Evolutionary conservation across 1,140 invertebrate genomes (phyloP), one percentile per base, ranked within the genome.

Genomic region (Sitobion miscanthi): DNA sequence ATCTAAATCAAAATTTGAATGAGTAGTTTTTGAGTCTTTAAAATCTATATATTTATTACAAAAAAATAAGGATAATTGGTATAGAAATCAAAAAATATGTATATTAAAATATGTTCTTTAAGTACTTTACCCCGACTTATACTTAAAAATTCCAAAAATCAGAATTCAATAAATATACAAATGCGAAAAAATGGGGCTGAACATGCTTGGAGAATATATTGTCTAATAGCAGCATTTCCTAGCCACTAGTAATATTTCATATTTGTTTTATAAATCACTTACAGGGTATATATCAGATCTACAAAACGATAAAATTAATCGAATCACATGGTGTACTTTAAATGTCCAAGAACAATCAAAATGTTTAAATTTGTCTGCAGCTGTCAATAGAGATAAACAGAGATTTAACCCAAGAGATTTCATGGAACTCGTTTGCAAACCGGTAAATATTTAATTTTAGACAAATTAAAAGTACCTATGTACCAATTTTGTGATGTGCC

Each of bases 261-360:
- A 7, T 30, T 88, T 42, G 9, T 20, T 0, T 14, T 88, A 17
- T 82, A n/a, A 49, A 69, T 49, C 89, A 38, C 1, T 7, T 54
- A 20, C 20, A 88, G 87, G 85, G 3, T 89, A 88, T 9, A 83
- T 90, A 25, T 90, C 69, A 8, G n/a, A 83, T 57, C 7, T 82
- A 35, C 42, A 47, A 21, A 90, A 93, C 23, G 54, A 91, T 42
- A 90, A 69, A 45, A 45, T 42, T 11, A 94, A 57, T 49, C 89
- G 25, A 47, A 57, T 94, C 17, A 94, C 93, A 17, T 98, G 98
- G 98, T 98, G 98, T 95, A 98, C 98, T 2, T 96, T 97, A 25
- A 97, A 96, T 82, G 94, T 95, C 35, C 95, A 95, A 35, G 98
- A 98, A 95, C 96, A 97, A 94, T 96, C 96, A 86, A 98, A 98